Evolutionary conservation across 2,113 vertebrate genomes (phyloP).

Genomic region (Oxyura jamaicensis): DNA sequence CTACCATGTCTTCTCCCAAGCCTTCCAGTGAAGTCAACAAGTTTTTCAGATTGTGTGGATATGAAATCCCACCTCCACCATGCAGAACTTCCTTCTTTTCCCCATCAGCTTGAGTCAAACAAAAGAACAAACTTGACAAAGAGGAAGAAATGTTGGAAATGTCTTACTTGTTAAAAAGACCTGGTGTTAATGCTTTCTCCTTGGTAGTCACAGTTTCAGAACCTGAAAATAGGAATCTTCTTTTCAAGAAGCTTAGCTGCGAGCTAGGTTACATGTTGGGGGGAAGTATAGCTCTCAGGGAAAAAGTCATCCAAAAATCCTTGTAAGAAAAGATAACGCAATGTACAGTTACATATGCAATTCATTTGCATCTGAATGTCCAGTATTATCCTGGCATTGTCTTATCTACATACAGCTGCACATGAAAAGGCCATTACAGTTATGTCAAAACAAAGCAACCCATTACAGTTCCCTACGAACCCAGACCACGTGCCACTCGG

Average conservation of each 20-base stretch:
- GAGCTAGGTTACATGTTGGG: neutral
- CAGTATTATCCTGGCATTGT: conserved; percentile 59
- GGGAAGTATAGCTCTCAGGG: neutral
- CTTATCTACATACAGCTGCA: conserved; percentile 75
- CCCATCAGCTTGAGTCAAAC: neutral
- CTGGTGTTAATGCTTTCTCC: neutral
- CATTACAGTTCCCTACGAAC: conserved; percentile 45
- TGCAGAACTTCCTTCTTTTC: neutral
- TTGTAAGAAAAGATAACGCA: neutral
- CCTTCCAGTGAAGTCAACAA: neutral
- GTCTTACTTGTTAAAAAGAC: neutral
- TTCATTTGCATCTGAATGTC: conserved; percentile 67
- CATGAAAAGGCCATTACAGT: conserved; percentile 64
- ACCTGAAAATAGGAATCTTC: neutral
- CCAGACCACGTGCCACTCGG: conserved; percentile 6
- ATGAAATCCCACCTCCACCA: neutral
- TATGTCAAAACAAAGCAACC: conserved; percentile 67
- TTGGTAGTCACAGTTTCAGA: neutral
- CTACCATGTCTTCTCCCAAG: neutral
- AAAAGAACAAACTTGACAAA: neutral
- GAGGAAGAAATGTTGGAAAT: neutral
- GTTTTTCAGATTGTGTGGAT: neutral
- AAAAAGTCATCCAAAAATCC: conserved; percentile 1
- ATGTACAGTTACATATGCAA: conserved; percentile 42
- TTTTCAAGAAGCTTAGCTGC: neutral